phyloP scores from a whole-genome alignment of 1,140 invertebrate species.

The Aphelenchoides besseyi region DNA sequence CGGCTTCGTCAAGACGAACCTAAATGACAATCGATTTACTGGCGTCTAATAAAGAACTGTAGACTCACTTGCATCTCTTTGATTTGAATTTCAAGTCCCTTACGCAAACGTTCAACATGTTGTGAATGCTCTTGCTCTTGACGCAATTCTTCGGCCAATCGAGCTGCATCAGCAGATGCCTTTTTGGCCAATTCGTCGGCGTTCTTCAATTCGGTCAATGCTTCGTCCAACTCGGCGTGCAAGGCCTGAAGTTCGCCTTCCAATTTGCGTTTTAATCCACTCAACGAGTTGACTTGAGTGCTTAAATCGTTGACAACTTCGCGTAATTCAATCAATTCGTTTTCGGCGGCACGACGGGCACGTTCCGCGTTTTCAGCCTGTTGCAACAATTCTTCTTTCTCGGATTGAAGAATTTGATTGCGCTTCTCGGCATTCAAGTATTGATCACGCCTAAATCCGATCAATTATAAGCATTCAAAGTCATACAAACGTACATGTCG shows the following conservation, averaged over 20 bases:
- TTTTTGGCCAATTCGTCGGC: conserved; percentile 71
- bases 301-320: conserved; percentile 91
- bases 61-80: conserved; percentile 92
- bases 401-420: conserved; percentile 70
- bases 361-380: conserved; percentile 49
- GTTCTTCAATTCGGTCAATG: conserved; percentile 89
- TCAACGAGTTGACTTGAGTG: conserved; percentile 82
- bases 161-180: conserved; percentile 79
- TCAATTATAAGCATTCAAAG: conserved; percentile 91
- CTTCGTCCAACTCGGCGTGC: conserved; percentile 86
- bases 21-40: too few relatives aligned
- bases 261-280: conserved; percentile 93
- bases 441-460: conserved; percentile 81
- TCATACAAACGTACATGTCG: too few relatives aligned
- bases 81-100: conserved; percentile 71
- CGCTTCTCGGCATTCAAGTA: conserved; percentile 91
- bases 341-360: conserved; percentile 90
- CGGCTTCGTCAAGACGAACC: conserved; percentile 88
- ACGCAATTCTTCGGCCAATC: conserved; percentile 91
- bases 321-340: conserved; percentile 88
- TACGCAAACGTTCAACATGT: conserved; percentile 92
- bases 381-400: conserved; percentile 54
- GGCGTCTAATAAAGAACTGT: too few relatives aligned
- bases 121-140: conserved; percentile 96
- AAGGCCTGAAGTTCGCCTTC: conserved; percentile 74